phyloP scores from a whole-genome alignment of 2,113 vertebrate genomes.

The Pao palembangensis region DNA sequence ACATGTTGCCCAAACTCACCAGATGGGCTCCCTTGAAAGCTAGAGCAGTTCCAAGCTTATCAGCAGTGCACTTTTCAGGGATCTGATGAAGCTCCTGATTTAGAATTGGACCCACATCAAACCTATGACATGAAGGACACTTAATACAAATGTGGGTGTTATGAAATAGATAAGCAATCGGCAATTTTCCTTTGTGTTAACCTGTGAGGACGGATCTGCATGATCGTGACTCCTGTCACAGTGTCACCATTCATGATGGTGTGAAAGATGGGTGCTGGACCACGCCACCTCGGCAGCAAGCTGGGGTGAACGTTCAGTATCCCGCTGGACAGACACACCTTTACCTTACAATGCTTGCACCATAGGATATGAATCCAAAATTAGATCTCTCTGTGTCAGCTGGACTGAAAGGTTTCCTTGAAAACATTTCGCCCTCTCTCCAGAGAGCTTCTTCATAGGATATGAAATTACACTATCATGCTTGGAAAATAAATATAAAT shows the following conservation, averaged over 20 bases:
- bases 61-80: constrained; percentile 78
- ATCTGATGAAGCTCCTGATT: constrained; percentile 80
- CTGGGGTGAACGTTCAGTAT: constrained; percentile 94
- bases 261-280: constrained; percentile 89
- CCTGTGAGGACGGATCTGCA: constrained; percentile 91
- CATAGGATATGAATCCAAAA: too few relatives aligned
- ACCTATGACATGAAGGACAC: constrained; percentile 68
- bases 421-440: too few relatives aligned
- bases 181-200: constrained; percentile 33
- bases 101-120: constrained; percentile 90
- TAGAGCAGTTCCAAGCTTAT: constrained; percentile 79
- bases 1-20: constrained; percentile 63
- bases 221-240: constrained; percentile 88
- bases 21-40: constrained; percentile 82
- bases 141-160: not conserved
- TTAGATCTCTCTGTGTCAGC: too few relatives aligned
- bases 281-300: constrained; percentile 90
- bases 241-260: constrained; percentile 85
- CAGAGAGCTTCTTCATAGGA: too few relatives aligned
- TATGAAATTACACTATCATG: too few relatives aligned
- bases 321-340: constrained; percentile 70
- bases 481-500: too few relatives aligned
- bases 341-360: too few relatives aligned
- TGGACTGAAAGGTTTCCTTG: too few relatives aligned
- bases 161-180: not conserved